phyloP scores from a whole-genome alignment of 2,113 vertebrate genomes.

The Cinclus cinclus region DNA sequence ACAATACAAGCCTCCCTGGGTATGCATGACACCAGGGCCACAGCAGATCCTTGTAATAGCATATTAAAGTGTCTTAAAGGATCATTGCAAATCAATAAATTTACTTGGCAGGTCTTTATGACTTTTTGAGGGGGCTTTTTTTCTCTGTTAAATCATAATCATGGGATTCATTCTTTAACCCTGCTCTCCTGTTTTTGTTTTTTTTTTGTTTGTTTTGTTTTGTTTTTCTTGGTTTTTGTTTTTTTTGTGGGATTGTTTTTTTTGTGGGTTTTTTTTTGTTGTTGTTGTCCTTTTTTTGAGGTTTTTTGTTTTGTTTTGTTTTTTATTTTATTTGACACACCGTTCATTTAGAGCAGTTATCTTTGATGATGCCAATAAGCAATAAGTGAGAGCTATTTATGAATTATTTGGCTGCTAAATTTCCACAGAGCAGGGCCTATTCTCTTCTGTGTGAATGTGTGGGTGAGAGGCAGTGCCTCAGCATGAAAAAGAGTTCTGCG shows the following conservation, averaged over 20 bases:
- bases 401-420: conserved; percentile 11
- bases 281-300: background rate
- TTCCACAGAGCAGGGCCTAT: background rate
- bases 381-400: background rate
- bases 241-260: background rate
- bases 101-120: conserved; percentile 58
- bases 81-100: conserved; percentile 43
- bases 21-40: rapidly evolving
- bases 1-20: background rate
- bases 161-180: background rate
- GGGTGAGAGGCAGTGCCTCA: background rate
- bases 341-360: background rate
- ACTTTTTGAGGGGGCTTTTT: conserved; percentile 49
- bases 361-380: background rate
- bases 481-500: background rate
- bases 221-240: background rate
- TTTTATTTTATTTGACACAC: background rate
- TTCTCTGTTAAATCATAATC: conserved; percentile 35
- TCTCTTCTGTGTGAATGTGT: background rate
- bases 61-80: conserved; percentile 23
- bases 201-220: background rate
- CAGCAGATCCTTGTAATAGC: background rate
- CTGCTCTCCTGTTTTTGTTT: rapidly evolving
- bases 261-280: background rate
- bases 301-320: background rate